phyloP scores from a whole-genome alignment of 1,140 invertebrate genomes.

The Oryctes rhinoceros region DNA sequence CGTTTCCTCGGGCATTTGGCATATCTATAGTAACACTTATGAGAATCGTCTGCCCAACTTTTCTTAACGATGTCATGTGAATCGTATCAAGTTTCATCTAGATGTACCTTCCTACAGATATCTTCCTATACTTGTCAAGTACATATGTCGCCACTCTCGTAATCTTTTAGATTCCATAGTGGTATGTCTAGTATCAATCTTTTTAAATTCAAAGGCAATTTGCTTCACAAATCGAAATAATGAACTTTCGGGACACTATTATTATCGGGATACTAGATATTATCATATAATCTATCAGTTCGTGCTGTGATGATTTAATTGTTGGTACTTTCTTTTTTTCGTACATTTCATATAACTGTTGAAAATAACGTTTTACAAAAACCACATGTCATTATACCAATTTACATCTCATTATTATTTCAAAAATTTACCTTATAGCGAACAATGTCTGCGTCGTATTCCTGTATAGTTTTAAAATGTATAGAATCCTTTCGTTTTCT shows the following conservation, averaged over 20 bases:
- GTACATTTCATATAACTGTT: neutral
- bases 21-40: conserved; percentile 8
- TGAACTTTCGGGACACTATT: neutral
- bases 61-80: neutral
- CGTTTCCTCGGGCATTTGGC: neutral
- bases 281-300: neutral
- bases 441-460: conserved; percentile 17
- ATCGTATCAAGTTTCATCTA: conserved; percentile 2
- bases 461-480: conserved; percentile 12
- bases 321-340: neutral
- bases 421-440: conserved; percentile 16
- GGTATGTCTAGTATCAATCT: neutral
- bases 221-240: neutral
- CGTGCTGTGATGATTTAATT: neutral
- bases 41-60: neutral
- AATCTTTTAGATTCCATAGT: neutral
- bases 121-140: neutral
- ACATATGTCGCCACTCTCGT: neutral
- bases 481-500: neutral
- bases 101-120: neutral
- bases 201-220: neutral
- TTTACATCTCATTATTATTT: neutral
- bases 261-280: too few species aligned
- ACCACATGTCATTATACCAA: neutral
- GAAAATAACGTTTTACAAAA: neutral